These are phyloP conservation scores for Silurus lanzhouensis DNA, from an alignment of 2,797 vertebrate genomes.

Conservation along the genomic window DNA sequence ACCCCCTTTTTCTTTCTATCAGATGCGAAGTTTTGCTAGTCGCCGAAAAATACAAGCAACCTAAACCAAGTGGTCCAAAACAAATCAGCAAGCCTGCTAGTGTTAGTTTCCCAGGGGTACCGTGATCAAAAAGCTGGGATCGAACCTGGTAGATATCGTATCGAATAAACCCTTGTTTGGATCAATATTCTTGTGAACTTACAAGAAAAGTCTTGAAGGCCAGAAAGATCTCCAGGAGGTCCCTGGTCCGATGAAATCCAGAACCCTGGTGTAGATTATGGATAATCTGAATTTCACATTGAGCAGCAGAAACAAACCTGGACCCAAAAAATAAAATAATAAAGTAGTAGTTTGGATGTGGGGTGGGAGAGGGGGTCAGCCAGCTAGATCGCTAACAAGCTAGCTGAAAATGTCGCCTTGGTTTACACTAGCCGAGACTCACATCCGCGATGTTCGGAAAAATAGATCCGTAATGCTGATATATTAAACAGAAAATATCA, in stretches of 20 bases:
- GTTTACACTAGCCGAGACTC: conserved; percentile 20
- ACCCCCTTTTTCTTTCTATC: background rate
- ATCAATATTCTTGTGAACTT: background rate
- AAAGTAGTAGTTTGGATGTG: background rate
- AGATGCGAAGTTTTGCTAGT: background rate
- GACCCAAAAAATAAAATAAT: conserved; percentile 4
- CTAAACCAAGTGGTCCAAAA: no score
- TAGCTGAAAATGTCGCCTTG: conserved; percentile 22
- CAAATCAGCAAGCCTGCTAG: background rate
- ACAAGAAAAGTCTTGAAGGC: conserved; percentile 28
- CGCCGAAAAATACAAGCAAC: no score
- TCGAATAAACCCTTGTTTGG: background rate
- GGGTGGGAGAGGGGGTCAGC: background rate
- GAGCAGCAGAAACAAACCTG: background rate
- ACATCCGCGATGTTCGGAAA: conserved; percentile 25
- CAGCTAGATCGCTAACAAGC: conserved; percentile 41
- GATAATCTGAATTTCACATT: background rate
- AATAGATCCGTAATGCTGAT: conserved; percentile 1
- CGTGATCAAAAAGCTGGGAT: background rate
- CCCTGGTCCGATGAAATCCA: conserved; percentile 15
- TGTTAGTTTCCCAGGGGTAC: background rate
- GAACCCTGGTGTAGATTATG: background rate
- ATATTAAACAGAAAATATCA: background rate
- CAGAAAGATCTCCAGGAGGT: conserved; percentile 37
- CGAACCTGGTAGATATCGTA: background rate